phyloP scores from a whole-genome alignment of 2,113 vertebrate genomes.

The Phyllostomus hastatus region DNA sequence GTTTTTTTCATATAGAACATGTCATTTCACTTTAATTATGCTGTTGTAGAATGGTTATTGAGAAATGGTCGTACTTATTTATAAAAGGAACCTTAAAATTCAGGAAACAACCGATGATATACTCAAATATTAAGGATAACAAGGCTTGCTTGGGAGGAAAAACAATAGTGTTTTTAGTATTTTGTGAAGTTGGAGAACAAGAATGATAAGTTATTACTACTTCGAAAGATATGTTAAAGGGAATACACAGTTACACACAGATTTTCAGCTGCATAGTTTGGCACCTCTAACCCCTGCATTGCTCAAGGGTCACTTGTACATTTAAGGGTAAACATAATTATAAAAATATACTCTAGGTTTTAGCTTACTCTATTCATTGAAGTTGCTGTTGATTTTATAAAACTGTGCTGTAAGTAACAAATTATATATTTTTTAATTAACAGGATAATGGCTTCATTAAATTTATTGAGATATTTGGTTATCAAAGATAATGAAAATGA shows the following conservation, averaged over 20 bases:
- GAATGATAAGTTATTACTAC: not conserved
- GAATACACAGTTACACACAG: not conserved
- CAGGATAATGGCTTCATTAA: conserved; percentile 95
- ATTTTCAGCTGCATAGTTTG: not conserved
- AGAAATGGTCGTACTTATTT: not conserved
- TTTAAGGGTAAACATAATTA: not conserved
- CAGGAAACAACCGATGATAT: conserved; percentile 7
- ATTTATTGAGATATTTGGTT: conserved; percentile 92
- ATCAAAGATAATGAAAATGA: conserved; percentile 88
- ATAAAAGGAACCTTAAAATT: conserved; percentile 47
- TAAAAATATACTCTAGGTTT: not conserved
- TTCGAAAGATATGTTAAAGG: not conserved
- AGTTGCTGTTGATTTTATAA: conserved; percentile 28
- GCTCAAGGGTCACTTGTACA: not conserved
- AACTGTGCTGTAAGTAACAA: conserved; percentile 39
- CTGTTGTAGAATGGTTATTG: not conserved
- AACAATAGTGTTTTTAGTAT: not conserved
- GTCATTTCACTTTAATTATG: not conserved
- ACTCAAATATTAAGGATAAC: not conserved
- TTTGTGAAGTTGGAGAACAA: conserved; percentile 26
- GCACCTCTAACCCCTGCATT: no score
- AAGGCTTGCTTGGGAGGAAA: not conserved
- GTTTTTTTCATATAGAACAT: not conserved
- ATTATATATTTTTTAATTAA: conserved; percentile 70
- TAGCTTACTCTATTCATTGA: conserved; percentile 21